Evolutionary conservation across 2,113 vertebrate species (phyloP), one percentile per base, ranked within the genome.

Genomic region (Crotalus viridis): DNA sequence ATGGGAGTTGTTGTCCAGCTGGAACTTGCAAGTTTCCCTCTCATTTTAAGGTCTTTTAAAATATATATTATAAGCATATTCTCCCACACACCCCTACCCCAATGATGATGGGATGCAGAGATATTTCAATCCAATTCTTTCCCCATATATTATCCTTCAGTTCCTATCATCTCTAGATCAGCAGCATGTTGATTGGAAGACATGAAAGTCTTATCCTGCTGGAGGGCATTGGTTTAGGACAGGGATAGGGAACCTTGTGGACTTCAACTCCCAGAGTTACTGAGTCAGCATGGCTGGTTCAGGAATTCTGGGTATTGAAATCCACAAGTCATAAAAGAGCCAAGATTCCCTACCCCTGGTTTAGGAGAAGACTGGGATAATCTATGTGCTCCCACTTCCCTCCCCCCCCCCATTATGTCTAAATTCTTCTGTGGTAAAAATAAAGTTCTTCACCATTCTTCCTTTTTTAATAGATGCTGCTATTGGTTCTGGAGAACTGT

Each of bases 401-500:
- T 1, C 7, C 48, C 28, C 24, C 39, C 56, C 19, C 48, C 33
- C 33, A 33, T 64, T 88, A 21, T 61, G 13, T 51, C 46, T 0
- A 87, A 51, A 61, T 33, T 48, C 12, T 28, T 39, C 19, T 59
- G 0, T 33, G 19, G 17, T 48, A n/a, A 92, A 87, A 69, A 39
- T 51, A 55, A 59, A 1, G 52, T 17, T 21, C 88, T 46, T 0
- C 7, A 0, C 88, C 95, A 91, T 89, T 13, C 94, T 88, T 55
- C 93, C 10, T 93, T n/a, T 90, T 90, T 39, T 24, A 93, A 88
- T 93, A 99, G 98, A 99, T 96, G 98, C 99, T 88, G 99, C 99
- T 87, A 98, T 99, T 93, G 98, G 98, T 94, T 99, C 99, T 9
- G 99, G 99, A 96, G 99, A 99, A 93, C 97, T 99, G 92, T 99